phyloP scores from a whole-genome alignment of 2,113 vertebrate species.

The Tiliqua scincoides region DNA sequence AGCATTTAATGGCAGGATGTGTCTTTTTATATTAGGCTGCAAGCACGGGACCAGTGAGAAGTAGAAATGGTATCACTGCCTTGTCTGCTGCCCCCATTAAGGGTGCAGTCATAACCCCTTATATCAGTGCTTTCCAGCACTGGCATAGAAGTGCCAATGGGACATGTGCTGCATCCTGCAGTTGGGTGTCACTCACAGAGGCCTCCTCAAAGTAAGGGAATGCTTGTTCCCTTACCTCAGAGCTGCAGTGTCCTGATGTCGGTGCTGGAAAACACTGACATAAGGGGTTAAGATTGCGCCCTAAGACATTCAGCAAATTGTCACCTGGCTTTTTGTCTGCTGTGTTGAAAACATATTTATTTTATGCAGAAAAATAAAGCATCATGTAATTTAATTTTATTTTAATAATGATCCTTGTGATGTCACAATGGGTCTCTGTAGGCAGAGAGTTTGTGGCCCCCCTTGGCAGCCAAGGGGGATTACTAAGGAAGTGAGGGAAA shows the following conservation, averaged over 20 bases:
- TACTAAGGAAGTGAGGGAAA: background rate
- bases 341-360: background rate
- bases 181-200: no score
- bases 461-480: background rate
- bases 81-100: background rate
- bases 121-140: no score
- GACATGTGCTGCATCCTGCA: no score
- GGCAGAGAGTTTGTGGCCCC: background rate
- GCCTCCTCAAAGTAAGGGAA: no score
- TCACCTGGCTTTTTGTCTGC: background rate
- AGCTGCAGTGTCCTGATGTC: no score
- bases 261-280: no score
- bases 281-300: no score
- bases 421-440: background rate
- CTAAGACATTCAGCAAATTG: background rate
- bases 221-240: no score
- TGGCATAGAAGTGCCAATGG: no score
- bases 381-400: background rate
- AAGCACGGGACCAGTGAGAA: background rate
- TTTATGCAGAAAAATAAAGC: background rate
- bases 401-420: background rate
- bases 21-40: background rate
- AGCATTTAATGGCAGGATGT: no score
- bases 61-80: no score
- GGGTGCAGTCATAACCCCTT: no score